Evolutionary conservation across 2,113 vertebrate genomes (phyloP).

Genomic region (Gymnocephalus cernua): DNA sequence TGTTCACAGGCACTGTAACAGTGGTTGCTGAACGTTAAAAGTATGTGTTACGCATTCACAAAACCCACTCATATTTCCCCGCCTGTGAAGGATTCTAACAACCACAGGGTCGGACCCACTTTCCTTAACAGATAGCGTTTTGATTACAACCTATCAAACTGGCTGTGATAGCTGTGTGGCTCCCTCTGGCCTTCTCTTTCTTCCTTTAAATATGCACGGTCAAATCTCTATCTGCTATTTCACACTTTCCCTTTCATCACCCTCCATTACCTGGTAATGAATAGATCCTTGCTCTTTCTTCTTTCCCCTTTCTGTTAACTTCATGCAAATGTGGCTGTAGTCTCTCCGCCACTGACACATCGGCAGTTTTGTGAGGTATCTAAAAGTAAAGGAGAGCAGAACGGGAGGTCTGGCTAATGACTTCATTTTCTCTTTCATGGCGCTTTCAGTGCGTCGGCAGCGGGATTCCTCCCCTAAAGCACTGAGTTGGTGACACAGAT

Average conservation of each 20-base stretch:
- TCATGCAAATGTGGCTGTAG: constrained; percentile 67
- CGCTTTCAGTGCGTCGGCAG: constrained; percentile 10
- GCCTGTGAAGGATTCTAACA: constrained; percentile 13
- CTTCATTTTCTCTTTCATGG: constrained; percentile 72
- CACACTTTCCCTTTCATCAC: constrained; percentile 73
- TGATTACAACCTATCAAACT: constrained; percentile 55
- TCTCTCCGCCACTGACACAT: constrained; percentile 13
- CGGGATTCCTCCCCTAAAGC: constrained; percentile 47
- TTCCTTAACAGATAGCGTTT: constrained; percentile 44
- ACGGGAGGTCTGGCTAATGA: constrained; percentile 60
- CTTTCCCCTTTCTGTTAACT: constrained; percentile 47
- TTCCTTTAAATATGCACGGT: constrained; percentile 63
- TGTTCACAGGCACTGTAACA: not conserved
- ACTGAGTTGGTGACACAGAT: constrained; percentile 41
- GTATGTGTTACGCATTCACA: not conserved
- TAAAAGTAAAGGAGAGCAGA: constrained; percentile 31
- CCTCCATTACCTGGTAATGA: constrained; percentile 78
- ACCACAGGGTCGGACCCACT: constrained; percentile 12
- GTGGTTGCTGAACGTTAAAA: not conserved
- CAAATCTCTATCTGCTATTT: constrained; percentile 72
- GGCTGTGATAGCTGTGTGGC: constrained; percentile 25
- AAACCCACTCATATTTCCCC: not conserved
- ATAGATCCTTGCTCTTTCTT: constrained; percentile 65
- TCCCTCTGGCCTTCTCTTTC: constrained; percentile 69
- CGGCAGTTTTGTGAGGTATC: not conserved